Base-by-base conservation (phyloP, 2,113 vertebrate species). In the Eptesicus fuscus region DNA sequence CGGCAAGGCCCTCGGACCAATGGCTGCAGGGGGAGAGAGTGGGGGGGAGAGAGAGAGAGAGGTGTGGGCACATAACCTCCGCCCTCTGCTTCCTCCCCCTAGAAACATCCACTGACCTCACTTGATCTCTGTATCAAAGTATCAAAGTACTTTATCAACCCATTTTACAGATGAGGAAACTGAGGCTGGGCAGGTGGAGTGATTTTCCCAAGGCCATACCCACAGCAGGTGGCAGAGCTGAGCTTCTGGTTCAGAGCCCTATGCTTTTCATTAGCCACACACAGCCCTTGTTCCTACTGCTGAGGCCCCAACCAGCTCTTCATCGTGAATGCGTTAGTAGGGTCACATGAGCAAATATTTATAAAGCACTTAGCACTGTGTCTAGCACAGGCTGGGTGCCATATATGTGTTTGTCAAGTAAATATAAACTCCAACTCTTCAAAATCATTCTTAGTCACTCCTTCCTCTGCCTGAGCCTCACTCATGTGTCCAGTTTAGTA, bases 1-100 rank as follows among this genome's bases (percentile, higher is more conserved):
- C 10, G 98, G 93, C 99, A 99, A 1, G 94, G 96, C 8, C 90
- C 90, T 82, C 98, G 96, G 90, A 97, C 89, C 94, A 99, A 95
- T 0, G 97, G 97, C 98, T 98, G 88, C 0, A 25, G 91, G 49
- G 67, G 82, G 17, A 9, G 28, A 69, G 35, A 14, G 61, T 2
- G 28, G 32, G 28, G 91, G 42, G 22, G 2, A 44, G 23, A 59
- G 56, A 59, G 9, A 59, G 23, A 59, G 22, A 12, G 32, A 73
- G 28, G 4, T 11, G 5, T 63, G 63, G 11, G 37, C 14, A 17
- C 14, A 0, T 2, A 18, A 74, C 73, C 25, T 59, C 42, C 1
- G 3, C 0, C 7, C 25, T 10, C 40, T 13, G 65, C 14, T 1
- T 1, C 18, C 22, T 35, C 35, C 47, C 16, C 20, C 40, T 3